A percentile compares a stretch with the other conserved stretches of the same genome.
Conservation (phyloP, 1,140 invertebrate genomes). For the Leptinotarsa texana region DNA sequence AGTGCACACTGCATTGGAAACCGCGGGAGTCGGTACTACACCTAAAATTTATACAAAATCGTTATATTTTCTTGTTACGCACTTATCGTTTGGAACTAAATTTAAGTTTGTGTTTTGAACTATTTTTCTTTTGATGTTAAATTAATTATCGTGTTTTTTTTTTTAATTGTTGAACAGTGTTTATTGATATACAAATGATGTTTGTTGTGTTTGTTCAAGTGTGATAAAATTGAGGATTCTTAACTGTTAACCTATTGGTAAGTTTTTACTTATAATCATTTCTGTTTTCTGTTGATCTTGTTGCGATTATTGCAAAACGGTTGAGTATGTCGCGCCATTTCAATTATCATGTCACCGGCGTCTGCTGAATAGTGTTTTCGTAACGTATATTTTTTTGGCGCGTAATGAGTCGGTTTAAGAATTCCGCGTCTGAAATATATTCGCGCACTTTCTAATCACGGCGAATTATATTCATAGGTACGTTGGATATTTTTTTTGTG, state of each 20-base stretch:
- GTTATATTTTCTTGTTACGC: slow-evolving; percentile 41
- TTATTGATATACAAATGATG: slow-evolving; percentile 50
- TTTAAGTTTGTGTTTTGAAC: slow-evolving; percentile 41
- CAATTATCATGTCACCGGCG: not conserved
- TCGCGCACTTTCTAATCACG: too few relatives aligned
- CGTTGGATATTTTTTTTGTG: too few relatives aligned
- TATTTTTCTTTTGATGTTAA: slow-evolving; percentile 38
- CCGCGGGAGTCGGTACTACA: slow-evolving; percentile 56
- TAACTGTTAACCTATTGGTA: slow-evolving; percentile 28
- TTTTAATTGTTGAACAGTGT: slow-evolving; percentile 43
- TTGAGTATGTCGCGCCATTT: not conserved
- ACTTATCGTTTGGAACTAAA: slow-evolving; percentile 31
- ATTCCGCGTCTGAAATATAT: too few relatives aligned
- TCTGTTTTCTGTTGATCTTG: too few relatives aligned
- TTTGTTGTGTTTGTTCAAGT: slow-evolving; percentile 55
- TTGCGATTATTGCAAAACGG: not conserved
- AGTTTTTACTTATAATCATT: not conserved
- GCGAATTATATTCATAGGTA: too few relatives aligned
- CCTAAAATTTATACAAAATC: slow-evolving; percentile 47
- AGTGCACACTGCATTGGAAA: slow-evolving; percentile 53
- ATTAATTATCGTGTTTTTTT: slow-evolving; percentile 28
- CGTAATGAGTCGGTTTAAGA: too few relatives aligned
- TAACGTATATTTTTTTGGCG: too few relatives aligned
- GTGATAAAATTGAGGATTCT: slow-evolving; percentile 38
- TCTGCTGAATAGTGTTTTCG: not conserved